Evolutionary conservation across 2,888 invertebrate species (phyloP), one percentile per base, ranked within the genome.

Genomic region (Eudasyphora cyanicolor): DNA sequence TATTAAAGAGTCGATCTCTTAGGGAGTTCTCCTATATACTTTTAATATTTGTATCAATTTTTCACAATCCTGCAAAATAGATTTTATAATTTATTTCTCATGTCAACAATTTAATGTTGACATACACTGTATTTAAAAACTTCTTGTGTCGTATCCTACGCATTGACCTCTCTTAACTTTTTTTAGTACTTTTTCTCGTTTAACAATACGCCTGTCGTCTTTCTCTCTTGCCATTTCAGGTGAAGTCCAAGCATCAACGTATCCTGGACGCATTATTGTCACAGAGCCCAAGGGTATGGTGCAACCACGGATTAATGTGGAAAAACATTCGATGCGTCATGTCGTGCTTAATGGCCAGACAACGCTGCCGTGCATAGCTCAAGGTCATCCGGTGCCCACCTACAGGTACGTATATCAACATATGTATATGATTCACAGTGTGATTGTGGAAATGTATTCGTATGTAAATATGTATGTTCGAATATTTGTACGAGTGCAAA

Each of bases 301-400:
- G 85, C 94, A 95, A 88, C 96, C 96, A 54, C 94, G 96, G 79
- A 94, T 96, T 87, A 95, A 94, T 62, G 94, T 95, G 70, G 96
- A 96, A 91, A 94, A 95, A 88, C 95, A 95, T 89, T 94, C 94
- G 88, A 93, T 94, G 86, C 93, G 95, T 81, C 94, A 95, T 87
- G 95, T 95, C 82, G 94, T 94, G 85, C 93, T 94, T 82, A 96
- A 96, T 45, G 95, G 95, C 83, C 95, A 95, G 90, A 95, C 96
- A 87, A 95, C 95, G 86, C 92, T 96, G 87, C 95, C 96, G 62
- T 96, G 96, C 91, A 95, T 95, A 35, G 96, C 96, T 76, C 96
- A 96, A 92, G 96, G 96, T 85, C 95, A 95, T 94, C 96, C 96
- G 4, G 95, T 96, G 82, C 96, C 96, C 79, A 95, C 94, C 84